Evolutionary conservation across 1,140 invertebrate genomes (phyloP), one percentile per base, ranked within the genome.

Genomic region (Dreissena rostriformis): DNA sequence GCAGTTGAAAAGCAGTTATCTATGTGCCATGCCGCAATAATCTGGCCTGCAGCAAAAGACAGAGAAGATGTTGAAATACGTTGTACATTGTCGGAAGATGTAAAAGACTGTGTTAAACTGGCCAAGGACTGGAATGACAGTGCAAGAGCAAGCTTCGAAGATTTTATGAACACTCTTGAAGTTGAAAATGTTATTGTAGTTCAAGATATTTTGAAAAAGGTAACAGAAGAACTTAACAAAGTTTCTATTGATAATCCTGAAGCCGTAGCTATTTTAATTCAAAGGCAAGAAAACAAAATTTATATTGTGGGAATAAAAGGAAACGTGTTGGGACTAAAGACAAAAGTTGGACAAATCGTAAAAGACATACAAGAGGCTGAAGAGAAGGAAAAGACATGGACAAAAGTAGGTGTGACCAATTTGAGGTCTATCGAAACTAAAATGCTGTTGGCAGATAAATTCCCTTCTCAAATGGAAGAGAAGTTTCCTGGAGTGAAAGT

Each of bases 61-160:
- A 51, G 11, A 10, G 22, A 28, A 71, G 19, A 55, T n/a, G 24
- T 85, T 53, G 22, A 19, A 7, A 11, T 85, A n/a, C 7, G n/a
- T 63, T 85, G 76, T 19, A 55, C 57, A n/a, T 39, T 85, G 19
- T 65, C 75, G 29, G 14, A 17, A 28, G 22, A 28, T 28, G 61
- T 67, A 19, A 61, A 61, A 67, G 76, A 68, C 15, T 85, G 83
- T n/a, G 57, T 55, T 28, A 73, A 39, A 19, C 29, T 74, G 22
- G 61, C 68, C 14, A 80, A 61, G 51, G 53, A 57, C 24, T 85
- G 83, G 83, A 80, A 75, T 17, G 55, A 85, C n/a, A 52, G 65
- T 10, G 83, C 71, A 22, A 39, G 0, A 22, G 29, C 66, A 55
- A 65, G 67, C n/a, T 63, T 77, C 55, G 19, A 76, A 14, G 39